Base-by-base conservation (phyloP, 2,797 vertebrate species). In the Natrix natrix region DNA sequence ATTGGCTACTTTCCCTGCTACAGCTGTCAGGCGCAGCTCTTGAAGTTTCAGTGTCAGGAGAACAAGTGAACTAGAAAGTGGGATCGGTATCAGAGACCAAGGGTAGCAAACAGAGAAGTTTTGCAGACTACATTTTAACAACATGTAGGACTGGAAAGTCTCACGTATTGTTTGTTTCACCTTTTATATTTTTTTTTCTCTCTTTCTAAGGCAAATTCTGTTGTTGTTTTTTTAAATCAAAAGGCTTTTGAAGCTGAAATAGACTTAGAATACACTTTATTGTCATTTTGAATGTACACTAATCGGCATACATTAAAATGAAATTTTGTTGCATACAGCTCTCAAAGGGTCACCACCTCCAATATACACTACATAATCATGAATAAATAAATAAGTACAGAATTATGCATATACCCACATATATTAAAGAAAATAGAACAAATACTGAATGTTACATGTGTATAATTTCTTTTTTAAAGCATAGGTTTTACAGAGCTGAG, bases 11-110 rank as follows among this genome's bases (percentile, higher is more conserved):
- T 78, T 91, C 66, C 90, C 16, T 95, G 54, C 60, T 78, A 95
- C 90, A 92, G 89, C 91, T 95, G 87, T 94, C 95, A 95, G 92
- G 61, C 0, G 0, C 57, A 87, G 90, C 91, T 95, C 92, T 93
- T 93, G 88, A 52, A 91, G 61, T 0, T 7, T 93, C 93, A 94
- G 90, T 94, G 92, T 92, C 86, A 0, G 0, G 48, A 92, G 90
- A 93, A 92, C 92, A 96, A 88, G 93, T 91, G 95, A 95, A 6
- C 63, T 1, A 0, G 61, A 94, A 90, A 90, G 86, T 92, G 37
- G 94, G 92, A 94, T 92, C 93, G 94, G 91, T 88, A 26, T 95
- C 93, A 26, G 93, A 92, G 95, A 96, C 95, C 95, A 87, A 95
- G 95, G 96, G 91, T 92, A 93, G 95, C 93, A 95, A 95, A 32